phyloP scores from a whole-genome alignment of 2,797 vertebrate species.

The Silurus aristotelis region DNA sequence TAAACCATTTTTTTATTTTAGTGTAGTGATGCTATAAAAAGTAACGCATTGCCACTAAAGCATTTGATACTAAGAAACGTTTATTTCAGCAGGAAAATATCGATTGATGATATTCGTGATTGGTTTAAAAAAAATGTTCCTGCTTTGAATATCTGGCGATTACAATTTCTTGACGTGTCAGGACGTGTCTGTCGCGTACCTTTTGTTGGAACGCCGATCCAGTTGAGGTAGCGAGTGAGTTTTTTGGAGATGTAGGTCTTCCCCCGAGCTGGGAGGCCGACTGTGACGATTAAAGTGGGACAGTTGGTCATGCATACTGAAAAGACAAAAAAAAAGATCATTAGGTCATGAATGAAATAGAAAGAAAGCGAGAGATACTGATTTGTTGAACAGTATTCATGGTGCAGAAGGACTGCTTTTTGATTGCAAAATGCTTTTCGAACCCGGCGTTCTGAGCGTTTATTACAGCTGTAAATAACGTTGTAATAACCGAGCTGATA shows the following conservation, averaged over 20 bases:
- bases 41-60: neutral
- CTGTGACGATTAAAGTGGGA: conserved; percentile 95
- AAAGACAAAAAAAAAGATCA: conserved; percentile 39
- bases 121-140: neutral
- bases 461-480: neutral
- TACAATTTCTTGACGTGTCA: neutral
- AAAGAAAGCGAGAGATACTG: neutral
- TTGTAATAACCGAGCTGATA: neutral
- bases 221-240: conserved; percentile 96
- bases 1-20: neutral
- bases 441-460: neutral
- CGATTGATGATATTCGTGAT: neutral
- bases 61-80: neutral
- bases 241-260: conserved; percentile 99
- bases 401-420: neutral
- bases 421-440: neutral
- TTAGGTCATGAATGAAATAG: neutral
- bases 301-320: conserved; percentile 98
- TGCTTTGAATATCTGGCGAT: neutral
- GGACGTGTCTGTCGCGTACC: conserved; percentile 68
- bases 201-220: conserved; percentile 96
- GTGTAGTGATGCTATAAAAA: neutral
- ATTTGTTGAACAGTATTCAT: neutral
- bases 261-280: conserved; percentile 93
- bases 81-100: neutral